Conservation (phyloP, 2,113 vertebrate species). For the Ibidorhyncha struthersii region DNA sequence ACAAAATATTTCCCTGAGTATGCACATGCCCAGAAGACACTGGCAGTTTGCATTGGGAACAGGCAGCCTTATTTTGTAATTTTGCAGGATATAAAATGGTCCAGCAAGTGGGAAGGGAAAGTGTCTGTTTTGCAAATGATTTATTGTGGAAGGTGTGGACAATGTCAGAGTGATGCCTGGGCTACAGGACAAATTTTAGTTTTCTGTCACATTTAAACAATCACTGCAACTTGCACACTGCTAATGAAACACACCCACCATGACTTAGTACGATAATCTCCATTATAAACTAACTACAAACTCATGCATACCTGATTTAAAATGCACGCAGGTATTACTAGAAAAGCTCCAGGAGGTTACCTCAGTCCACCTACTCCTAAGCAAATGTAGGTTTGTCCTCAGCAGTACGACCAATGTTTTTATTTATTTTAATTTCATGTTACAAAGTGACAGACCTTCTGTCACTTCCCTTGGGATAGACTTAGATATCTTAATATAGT, state of each 20-base stretch:
- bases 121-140: neutral
- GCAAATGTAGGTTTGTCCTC: neutral
- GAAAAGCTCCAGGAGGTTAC: neutral
- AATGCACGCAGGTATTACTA: neutral
- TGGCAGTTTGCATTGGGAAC: neutral
- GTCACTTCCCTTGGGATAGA: neutral
- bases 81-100: neutral
- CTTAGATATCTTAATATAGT: neutral
- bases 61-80: neutral
- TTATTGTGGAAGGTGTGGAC: neutral
- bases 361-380: neutral
- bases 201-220: neutral
- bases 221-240: neutral
- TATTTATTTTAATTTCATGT: neutral
- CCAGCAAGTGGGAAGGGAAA: neutral
- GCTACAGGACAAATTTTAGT: neutral
- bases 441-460: neutral
- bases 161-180: neutral
- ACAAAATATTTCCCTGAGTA: neutral
- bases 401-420: neutral
- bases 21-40: neutral
- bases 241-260: neutral
- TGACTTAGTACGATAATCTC: neutral
- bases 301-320: neutral
- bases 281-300: neutral